phyloP scores from a whole-genome alignment of 2,113 vertebrate genomes.

The Elanus axillaris region DNA sequence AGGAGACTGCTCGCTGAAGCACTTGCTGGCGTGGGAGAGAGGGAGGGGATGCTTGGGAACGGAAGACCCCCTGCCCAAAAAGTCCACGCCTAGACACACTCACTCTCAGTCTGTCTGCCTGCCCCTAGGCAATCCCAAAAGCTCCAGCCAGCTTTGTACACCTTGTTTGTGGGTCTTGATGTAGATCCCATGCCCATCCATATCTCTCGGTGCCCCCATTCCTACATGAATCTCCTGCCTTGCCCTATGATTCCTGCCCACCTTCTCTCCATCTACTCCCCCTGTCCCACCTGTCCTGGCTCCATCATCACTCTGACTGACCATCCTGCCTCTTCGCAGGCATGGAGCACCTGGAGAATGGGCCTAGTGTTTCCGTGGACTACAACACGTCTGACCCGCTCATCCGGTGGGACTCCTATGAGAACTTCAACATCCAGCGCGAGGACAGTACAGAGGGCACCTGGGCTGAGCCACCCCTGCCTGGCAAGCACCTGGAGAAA shows the following conservation, averaged over 20 bases:
- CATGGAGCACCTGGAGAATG: conserved; percentile 93
- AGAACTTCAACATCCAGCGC: conserved; percentile 85
- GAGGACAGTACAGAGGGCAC: conserved; percentile 86
- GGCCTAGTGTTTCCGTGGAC: conserved; percentile 93
- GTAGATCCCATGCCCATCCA: neutral
- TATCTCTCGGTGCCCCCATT: neutral
- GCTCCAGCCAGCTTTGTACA: neutral
- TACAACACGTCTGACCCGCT: conserved; percentile 94
- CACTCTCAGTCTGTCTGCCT: neutral
- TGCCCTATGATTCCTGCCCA: neutral
- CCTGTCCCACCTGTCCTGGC: neutral
- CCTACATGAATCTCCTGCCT: neutral
- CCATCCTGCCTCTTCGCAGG: conserved; percentile 61
- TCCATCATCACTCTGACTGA: neutral
- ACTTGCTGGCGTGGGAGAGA: neutral
- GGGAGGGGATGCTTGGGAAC: neutral
- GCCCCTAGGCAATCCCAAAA: neutral
- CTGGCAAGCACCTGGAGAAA: conserved; percentile 50
- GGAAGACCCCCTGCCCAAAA: neutral
- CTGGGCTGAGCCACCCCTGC: neutral
- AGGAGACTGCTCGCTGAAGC: neutral
- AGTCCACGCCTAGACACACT: neutral
- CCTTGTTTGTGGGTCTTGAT: neutral
- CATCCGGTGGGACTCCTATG: conserved; percentile 97
- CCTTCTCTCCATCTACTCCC: neutral